These are phyloP conservation scores for Microctonus aethiopoides DNA, from an alignment of 2,888 invertebrate species.

Conservation along the genomic window DNA sequence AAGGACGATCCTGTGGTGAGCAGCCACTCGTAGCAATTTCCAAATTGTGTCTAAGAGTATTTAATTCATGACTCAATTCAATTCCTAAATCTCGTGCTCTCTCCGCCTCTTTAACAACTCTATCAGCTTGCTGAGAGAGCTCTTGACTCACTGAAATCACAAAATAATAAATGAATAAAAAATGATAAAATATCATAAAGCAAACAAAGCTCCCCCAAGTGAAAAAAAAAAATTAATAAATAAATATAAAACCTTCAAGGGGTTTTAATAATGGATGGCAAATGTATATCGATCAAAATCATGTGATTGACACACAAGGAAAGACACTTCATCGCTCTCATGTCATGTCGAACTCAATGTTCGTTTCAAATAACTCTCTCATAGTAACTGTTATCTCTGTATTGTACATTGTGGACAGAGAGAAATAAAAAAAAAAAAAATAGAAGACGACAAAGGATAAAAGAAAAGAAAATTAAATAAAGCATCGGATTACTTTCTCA, in stretches of 20 bases:
- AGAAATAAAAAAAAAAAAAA: not conserved
- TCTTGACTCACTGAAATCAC: slow-evolving; percentile 71
- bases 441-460: not conserved
- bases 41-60: slow-evolving; percentile 72
- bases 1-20: slow-evolving; percentile 75
- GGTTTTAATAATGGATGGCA: not conserved
- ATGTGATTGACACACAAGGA: not conserved
- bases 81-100: slow-evolving; percentile 70
- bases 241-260: too few relatives aligned
- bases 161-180: not conserved
- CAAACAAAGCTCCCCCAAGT: too few relatives aligned
- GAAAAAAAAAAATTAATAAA: not conserved
- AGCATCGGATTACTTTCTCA: slow-evolving; percentile 56
- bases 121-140: slow-evolving; percentile 71
- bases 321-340: not conserved
- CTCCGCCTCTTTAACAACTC: slow-evolving; percentile 71
- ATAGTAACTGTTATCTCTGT: too few relatives aligned
- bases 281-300: not conserved
- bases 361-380: not conserved
- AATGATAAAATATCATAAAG: too few relatives aligned
- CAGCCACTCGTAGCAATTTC: slow-evolving; percentile 75
- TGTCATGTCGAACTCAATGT: not conserved
- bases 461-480: not conserved
- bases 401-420: not conserved
- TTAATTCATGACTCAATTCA: slow-evolving; percentile 71